Base-by-base conservation (phyloP, 2,888 invertebrate species). In the Trachelus tabidus region DNA sequence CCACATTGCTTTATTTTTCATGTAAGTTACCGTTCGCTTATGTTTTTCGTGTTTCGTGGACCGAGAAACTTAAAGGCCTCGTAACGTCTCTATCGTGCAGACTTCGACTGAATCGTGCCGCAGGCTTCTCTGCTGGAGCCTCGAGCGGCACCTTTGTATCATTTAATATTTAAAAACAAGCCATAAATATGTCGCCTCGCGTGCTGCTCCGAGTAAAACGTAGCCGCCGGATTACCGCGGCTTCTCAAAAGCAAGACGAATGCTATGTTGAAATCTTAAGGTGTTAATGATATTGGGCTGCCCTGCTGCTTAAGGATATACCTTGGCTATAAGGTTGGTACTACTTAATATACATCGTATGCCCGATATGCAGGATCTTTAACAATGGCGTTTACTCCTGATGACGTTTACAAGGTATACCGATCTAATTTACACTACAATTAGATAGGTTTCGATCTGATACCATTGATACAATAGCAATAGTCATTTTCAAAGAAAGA, bases 121-220 rank as follows among this genome's bases (percentile, higher is more conserved):
- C 56, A 56, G 56, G 56, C 15, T 23, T 56, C 56, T 34, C 71
- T 71, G 73, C 74, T 69, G 69, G 40, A 40, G 87, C 88, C 56
- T 31, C 71, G 82, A 79, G 87, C 88, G 89, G 88, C 87, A 87
- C 89, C 91, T 91, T 91, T 91, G 91, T 90, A 90, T 90, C 89
- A 90, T 91, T 91, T 91, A 91, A 91, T 91, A 91, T 91, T 91
- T 91, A 91, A 91, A 91, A 91, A 91, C 91, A 91, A 91, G 91
- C 91, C 88, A 91, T 91, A 91, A 91, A 91, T 91, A 90, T 88
- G 88, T 89, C 89, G 88, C 85, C 83, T 86, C 89, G 89, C 89
- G 89, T 89, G 89, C 86, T 88, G 80, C 80, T 80, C 77, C 82
- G 83, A 79, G 83, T 83, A 83, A 84, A 84, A 85, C 82, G 82